Evolutionary conservation across 2,113 vertebrate genomes (phyloP).

Genomic region (Canis aureus): DNA sequence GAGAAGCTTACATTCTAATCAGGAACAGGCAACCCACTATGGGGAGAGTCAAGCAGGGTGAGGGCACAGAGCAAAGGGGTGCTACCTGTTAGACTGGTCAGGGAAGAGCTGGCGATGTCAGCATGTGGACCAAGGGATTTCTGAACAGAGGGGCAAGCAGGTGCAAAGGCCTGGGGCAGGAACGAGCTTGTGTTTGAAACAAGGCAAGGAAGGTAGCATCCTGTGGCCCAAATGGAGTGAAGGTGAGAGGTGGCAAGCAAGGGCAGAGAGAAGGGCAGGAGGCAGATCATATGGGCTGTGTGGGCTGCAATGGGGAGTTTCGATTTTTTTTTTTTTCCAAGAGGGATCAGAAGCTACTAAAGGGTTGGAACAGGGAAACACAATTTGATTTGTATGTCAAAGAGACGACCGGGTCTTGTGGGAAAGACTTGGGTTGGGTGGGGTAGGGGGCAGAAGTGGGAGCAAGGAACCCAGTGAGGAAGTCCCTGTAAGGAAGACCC

Average conservation of each 20-base stretch:
- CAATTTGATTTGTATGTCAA: not conserved
- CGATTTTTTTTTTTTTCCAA: not conserved
- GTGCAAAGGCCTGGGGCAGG: not conserved
- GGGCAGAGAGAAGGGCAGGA: not conserved
- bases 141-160: not conserved
- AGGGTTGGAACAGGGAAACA: not conserved
- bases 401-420: not conserved
- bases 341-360: not conserved
- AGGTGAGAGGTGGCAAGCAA: fast-evolving
- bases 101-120: not conserved
- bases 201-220: not conserved
- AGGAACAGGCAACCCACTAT: not conserved
- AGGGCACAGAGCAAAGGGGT: not conserved
- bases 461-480: not conserved
- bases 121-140: not conserved
- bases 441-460: not conserved
- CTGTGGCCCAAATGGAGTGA: not conserved
- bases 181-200: not conserved
- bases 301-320: not conserved
- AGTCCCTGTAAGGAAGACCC: not conserved
- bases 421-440: not conserved
- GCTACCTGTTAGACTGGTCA: no score
- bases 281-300: fast-evolving
- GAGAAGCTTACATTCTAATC: not conserved
- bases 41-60: not conserved